These are phyloP conservation scores for Elephas maximus DNA, from an alignment of 2,113 vertebrate species.

Conservation along the genomic window DNA sequence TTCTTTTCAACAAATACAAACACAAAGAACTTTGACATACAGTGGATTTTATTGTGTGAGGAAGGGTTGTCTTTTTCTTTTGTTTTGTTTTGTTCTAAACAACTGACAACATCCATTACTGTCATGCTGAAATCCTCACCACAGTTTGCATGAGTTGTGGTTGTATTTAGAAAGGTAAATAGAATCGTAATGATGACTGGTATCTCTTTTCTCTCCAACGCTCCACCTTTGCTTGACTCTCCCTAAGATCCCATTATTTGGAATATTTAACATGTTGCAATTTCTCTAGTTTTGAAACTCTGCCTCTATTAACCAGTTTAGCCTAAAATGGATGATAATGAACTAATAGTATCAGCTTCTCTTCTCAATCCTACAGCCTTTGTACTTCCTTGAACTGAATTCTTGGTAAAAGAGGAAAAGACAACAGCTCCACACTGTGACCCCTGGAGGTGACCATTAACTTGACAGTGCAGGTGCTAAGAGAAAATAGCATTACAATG, in stretches of 20 bases:
- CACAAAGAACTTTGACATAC: slow-evolving; percentile 63
- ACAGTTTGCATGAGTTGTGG: slow-evolving; percentile 68
- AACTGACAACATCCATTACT: slow-evolving; percentile 69
- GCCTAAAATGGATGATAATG: slow-evolving; percentile 89
- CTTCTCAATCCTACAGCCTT: slow-evolving; percentile 87
- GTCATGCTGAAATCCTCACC: slow-evolving; percentile 76
- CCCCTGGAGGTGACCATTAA: slow-evolving; percentile 89
- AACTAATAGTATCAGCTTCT: slow-evolving; percentile 89
- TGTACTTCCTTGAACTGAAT: slow-evolving; percentile 87
- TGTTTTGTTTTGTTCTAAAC: slow-evolving; percentile 70
- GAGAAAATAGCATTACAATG: slow-evolving; percentile 85
- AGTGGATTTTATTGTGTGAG: slow-evolving; percentile 74
- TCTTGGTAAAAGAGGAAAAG: slow-evolving; percentile 89
- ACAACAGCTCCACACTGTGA: slow-evolving; percentile 88
- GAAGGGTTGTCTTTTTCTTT: slow-evolving; percentile 77
- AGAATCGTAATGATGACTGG: slow-evolving; percentile 70
- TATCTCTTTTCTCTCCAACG: slow-evolving; percentile 69
- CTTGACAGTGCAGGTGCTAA: slow-evolving; percentile 88
- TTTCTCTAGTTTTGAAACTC: slow-evolving; percentile 82
- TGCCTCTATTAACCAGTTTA: slow-evolving; percentile 86
- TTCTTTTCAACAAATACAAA: slow-evolving; percentile 78
- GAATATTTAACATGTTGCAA: slow-evolving; percentile 84
- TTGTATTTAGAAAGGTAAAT: slow-evolving; percentile 77
- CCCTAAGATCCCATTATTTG: slow-evolving; percentile 60
- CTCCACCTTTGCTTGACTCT: slow-evolving; percentile 39